These are phyloP conservation scores for Onthophagus sagittarius DNA, from an alignment of 2,888 invertebrate genomes.

Conservation along the genomic window DNA sequence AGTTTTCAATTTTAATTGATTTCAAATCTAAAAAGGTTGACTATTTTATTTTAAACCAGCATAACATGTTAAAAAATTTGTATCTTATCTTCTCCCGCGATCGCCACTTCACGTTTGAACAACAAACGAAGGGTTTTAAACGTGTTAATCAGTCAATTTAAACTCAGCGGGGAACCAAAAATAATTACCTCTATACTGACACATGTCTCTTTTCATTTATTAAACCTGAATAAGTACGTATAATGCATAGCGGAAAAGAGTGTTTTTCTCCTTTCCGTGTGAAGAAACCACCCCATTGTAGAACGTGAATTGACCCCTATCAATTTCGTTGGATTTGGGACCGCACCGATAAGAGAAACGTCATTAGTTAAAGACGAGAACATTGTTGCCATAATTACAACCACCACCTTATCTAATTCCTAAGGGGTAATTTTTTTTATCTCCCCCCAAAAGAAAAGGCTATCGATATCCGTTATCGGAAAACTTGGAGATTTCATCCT, in stretches of 20 bases:
- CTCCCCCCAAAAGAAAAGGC: background rate
- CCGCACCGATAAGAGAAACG: conserved; percentile 2
- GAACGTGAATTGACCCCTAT: conserved; percentile 2
- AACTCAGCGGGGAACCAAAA: background rate
- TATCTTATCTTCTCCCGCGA: background rate
- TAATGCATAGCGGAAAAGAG: background rate
- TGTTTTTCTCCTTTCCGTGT: background rate
- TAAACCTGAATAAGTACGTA: background rate
- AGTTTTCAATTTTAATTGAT: too few species aligned
- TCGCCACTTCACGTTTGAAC: conserved; percentile 4
- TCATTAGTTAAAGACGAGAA: background rate
- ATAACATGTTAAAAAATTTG: background rate
- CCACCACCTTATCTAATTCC: background rate
- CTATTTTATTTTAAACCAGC: background rate
- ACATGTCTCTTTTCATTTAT: conserved; percentile 1
- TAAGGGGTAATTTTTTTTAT: background rate
- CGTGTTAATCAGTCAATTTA: conserved; percentile 6
- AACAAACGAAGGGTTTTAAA: background rate
- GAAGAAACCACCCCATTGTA: background rate
- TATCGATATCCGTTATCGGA: background rate
- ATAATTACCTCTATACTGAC: conserved; percentile 14
- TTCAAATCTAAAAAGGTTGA: background rate
- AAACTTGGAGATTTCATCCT: background rate
- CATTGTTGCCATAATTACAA: background rate
- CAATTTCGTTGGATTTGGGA: background rate